Conservation (phyloP, 2,113 vertebrate genomes). For the Macquaria australasica region DNA sequence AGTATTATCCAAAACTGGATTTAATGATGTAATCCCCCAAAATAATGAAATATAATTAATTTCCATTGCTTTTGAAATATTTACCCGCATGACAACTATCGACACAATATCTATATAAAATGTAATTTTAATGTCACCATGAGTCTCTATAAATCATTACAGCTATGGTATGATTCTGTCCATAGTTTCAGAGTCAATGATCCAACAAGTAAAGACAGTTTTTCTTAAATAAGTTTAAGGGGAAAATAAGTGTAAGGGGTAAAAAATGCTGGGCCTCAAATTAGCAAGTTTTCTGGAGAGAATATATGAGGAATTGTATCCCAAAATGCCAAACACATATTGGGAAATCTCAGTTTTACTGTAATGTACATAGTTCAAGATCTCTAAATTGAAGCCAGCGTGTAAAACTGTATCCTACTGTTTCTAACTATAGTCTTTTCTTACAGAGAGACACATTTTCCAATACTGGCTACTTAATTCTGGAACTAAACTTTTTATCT, state of each 20-base stretch:
- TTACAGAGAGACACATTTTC: background rate
- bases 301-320: background rate
- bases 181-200: too few relatives aligned
- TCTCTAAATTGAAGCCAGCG: background rate
- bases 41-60: background rate
- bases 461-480: background rate
- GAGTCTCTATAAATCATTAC: too few relatives aligned
- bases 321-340: too few relatives aligned
- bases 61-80: background rate
- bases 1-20: background rate
- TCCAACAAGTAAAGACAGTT: background rate
- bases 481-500: background rate
- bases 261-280: too few relatives aligned
- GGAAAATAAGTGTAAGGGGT: background rate
- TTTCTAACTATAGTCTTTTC: background rate
- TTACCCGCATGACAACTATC: too few relatives aligned
- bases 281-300: too few relatives aligned
- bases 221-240: background rate
- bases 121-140: too few relatives aligned
- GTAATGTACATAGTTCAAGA: too few relatives aligned
- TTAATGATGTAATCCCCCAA: background rate
- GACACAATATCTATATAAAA: too few relatives aligned
- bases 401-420: background rate
- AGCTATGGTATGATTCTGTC: background rate
- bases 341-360: too few relatives aligned